phyloP scores from a whole-genome alignment of 2,888 invertebrate genomes.

The Catocala fraxini region DNA sequence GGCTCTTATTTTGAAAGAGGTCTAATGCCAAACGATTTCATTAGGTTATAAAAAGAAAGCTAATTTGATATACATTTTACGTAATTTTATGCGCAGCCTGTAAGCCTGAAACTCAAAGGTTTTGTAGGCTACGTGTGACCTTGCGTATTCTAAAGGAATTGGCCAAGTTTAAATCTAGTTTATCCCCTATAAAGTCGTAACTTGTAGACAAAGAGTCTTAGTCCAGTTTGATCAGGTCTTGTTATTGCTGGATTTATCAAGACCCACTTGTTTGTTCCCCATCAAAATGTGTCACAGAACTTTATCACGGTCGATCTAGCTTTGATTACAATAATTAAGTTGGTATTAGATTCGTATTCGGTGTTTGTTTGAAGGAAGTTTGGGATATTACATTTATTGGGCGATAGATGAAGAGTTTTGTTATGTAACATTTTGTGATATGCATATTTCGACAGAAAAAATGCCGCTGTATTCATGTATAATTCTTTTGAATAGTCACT shows the following conservation, averaged over 20 bases:
- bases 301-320: conserved; percentile 1
- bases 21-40: no score
- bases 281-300: conserved; percentile 10
- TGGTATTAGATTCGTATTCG: neutral
- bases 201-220: neutral
- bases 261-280: neutral
- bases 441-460: no score
- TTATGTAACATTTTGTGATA: no score
- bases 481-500: no score
- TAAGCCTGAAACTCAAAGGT: neutral
- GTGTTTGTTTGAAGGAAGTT: neutral
- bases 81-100: neutral
- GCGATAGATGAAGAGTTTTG: no score
- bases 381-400: neutral
- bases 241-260: conserved; percentile 7
- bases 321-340: conserved; percentile 7
- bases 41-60: no score
- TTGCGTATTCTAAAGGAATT: neutral
- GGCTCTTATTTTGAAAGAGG: no score
- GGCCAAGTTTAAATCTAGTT: conserved; percentile 5
- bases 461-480: no score
- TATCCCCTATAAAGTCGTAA: neutral
- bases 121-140: neutral
- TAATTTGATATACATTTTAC: no score
- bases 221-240: conserved; percentile 9